Percentiles rank a stretch among this genome's conserved stretches.
Conservation (phyloP, 2,888 invertebrate genomes). For the Flabesymbios commensalis region DNA sequence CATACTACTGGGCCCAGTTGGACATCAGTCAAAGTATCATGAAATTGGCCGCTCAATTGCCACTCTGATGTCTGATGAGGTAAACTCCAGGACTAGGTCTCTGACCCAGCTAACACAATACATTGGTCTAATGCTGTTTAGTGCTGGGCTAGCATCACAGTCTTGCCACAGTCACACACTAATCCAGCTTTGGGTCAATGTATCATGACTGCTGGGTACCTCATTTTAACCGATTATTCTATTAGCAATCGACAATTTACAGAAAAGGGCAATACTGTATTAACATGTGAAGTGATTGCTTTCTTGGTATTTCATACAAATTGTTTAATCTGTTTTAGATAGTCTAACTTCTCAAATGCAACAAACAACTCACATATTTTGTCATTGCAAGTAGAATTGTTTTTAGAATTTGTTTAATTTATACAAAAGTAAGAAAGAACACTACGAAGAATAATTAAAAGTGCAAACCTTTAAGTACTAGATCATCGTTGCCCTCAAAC, state of each 20-base stretch:
- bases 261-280: neutral
- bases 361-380: too few species aligned
- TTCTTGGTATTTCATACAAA: neutral
- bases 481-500: too few species aligned
- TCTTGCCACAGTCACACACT: too few species aligned
- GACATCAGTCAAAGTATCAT: slow-evolving; percentile 68
- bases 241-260: neutral
- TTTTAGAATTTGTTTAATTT: too few species aligned
- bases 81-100: too few species aligned
- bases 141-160: too few species aligned
- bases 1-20: slow-evolving; percentile 45
- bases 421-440: too few species aligned
- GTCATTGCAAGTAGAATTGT: too few species aligned
- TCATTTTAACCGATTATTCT: neutral
- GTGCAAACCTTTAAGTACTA: too few species aligned
- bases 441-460: too few species aligned
- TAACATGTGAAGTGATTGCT: neutral
- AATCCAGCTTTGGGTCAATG: neutral
- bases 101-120: too few species aligned
- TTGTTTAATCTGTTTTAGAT: neutral
- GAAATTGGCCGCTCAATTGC: slow-evolving; percentile 98
- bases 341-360: too few species aligned
- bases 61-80: slow-evolving; percentile 97
- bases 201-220: neutral
- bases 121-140: neutral